Base-by-base conservation (phyloP, 1,140 invertebrate genomes). In the Tetragonula clypearis region DNA sequence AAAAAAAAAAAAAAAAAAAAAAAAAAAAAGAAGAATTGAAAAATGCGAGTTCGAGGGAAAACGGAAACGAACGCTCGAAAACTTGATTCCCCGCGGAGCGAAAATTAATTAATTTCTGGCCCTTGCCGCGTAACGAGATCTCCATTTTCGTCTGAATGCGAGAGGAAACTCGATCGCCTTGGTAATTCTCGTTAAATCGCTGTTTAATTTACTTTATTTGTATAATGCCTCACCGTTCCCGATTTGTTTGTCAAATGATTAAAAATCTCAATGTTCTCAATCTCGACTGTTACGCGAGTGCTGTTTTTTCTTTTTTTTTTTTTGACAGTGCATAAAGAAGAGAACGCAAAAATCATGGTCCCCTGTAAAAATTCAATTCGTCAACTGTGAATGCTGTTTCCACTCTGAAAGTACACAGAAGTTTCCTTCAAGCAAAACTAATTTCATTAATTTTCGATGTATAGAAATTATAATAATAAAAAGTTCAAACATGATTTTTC, bases 101-200 rank as follows among this genome's bases (percentile, higher is more conserved):
- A 68, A 79, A 79, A 79, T 79, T 79, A 79, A 79, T 79, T 79
- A 79, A 79, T 79, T 55, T 53, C 77, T 66, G 14, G 30, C 77
- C 56, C 3, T 30, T 55, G 21, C 62, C 62, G 49, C 49, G 49
- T 17, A 79, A 68, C 65, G 49, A 68, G 65, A 26, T 56, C 15
- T n/a, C 23, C 35, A 66, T 78, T 78, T 66, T 35, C 49, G 15
- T 2, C 21, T 35, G 55, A 79, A 68, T 30, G 35, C 23, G 41
- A 15, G 30, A 35, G 55, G 12, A 30, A 66, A 30, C 19, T 53
- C 15, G 35, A 78, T 78, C 58, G 60, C 26, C 11, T 53, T 17
- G 9, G 26, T 65, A 49, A 49, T 78, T 66, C 35, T 6, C 17
- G 35, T 78, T 78, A 30, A 30, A 77, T 78, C 41, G 21, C 1